Percentiles rank a stretch among this genome's conserved stretches.
Conservation (phyloP, 2,888 invertebrate species). For the Strigamia maritima region DNA sequence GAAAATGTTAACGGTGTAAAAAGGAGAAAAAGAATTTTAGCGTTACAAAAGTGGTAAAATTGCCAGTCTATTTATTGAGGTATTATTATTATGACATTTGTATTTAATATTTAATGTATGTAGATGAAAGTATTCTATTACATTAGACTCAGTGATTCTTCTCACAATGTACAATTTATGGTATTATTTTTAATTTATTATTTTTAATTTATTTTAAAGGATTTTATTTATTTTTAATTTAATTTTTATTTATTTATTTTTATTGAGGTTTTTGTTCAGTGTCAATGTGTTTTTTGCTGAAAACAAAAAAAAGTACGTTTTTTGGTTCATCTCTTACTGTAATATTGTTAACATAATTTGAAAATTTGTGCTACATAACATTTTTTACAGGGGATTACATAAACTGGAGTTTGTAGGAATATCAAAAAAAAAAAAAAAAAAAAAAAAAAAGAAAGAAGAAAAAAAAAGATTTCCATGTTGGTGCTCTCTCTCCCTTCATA, state of each 20-base stretch:
- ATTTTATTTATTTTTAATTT: not conserved
- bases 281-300: constrained; percentile 28
- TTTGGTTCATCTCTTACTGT: constrained; percentile 26
- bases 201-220: not conserved
- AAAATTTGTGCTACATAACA: constrained; percentile 5
- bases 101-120: constrained; percentile 37
- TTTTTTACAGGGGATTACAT: not conserved
- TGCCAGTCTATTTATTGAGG: constrained; percentile 36
- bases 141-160: constrained; percentile 33
- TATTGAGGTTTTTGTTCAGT: not conserved
- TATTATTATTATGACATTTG: constrained; percentile 34
- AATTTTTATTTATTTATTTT: not conserved
- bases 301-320: not conserved
- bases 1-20: constrained; percentile 21
- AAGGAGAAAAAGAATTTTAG: constrained; percentile 28
- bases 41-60: constrained; percentile 22
- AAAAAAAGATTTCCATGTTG: constrained; percentile 18
- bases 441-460: no score
- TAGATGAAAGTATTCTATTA: constrained; percentile 29
- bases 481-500: constrained; percentile 31
- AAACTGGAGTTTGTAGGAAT: constrained; percentile 2
- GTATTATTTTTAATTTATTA: constrained; percentile 26
- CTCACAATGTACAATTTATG: constrained; percentile 31
- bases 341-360: constrained; percentile 28
- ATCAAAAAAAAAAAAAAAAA: constrained; percentile 6